Base-by-base conservation (phyloP, 2,888 invertebrate genomes). In the Tipula vernalis region DNA sequence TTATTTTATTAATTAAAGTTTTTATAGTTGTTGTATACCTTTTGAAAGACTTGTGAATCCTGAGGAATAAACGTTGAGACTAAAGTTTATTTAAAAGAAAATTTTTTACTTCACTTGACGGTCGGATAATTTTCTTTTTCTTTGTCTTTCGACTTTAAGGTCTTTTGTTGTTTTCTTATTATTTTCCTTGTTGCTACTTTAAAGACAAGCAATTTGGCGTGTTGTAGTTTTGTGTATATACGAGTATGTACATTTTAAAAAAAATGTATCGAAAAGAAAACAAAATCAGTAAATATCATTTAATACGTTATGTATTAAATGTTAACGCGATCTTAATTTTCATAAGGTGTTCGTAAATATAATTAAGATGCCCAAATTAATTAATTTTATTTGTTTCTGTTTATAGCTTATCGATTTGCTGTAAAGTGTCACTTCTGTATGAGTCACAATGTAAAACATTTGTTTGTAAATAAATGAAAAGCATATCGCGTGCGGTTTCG, bases 61-160 rank as follows among this genome's bases (percentile, higher is more conserved):
- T 86, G 85, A 87, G 87, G 87, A 88, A 87, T 88, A 87, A 88
- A 87, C 87, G 87, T 87, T 86, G 87, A 88, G 88, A 88, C 88
- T 88, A 87, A 88, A 86, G 86, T 87, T 86, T 86, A 86, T 86
- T 86, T 86, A 86, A 86, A 51, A 86, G 84, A 84, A 84, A 84
- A 84, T 12, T 71, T 71, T 71, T 71, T 71, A 71, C 71, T 71
- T 71, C 28, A 71, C 71, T 71, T 71, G 71, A 71, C 71, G 71
- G 71, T 71, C 71, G 71, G 71, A 71, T 28, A 71, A 28, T 71
- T 71, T 71, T 71, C 71, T 71, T 71, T 71, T 71, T 71, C 28
- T 71, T 71, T 71, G 71, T 71, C 71, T 71, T 28, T 44, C 44
- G 28, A 71, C 71, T 3, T 71, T 71, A 71, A 71, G 71, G 71